Base-by-base conservation (phyloP, 1,140 invertebrate genomes). In the Brachionus calyciflorus region DNA sequence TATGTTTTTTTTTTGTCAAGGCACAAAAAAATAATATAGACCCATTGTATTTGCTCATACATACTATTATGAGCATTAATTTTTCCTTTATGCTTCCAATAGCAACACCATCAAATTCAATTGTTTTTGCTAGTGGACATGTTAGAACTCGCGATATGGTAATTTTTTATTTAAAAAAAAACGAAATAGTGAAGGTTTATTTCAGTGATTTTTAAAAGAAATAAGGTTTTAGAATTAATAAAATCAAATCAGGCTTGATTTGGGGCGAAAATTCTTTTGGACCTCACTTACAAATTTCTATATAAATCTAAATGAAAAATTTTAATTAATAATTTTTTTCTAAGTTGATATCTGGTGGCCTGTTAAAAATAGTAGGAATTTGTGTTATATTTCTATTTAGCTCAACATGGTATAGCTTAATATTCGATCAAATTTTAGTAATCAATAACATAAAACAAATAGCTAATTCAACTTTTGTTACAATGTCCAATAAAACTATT, bases 71-170 rank as follows among this genome's bases (percentile, higher is more conserved):
- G 60, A 41, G 37, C 0, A 65, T 65, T 51, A 55, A 44, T 19
- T 55, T 76, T 41, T 41, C 77, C 12, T 78, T 77, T 28, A 73
- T 73, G 69, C 51, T 73, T 33, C 69, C 69, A 19, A 55, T 73
- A 55, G 69, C 69, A 7, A 73, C 69, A 37, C 69, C 69, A 33
- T n/a, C 69, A 10, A 73, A 73, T 41, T 49, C 69, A 51, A 51
- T 73, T 7, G 37, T 73, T 9, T 73, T 73, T 73, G 69, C 69
- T 10, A 73, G 19, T 26, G 69, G 69, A 21, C 51, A 49, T n/a
- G 30, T 73, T 14, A 73, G 30, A 51, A 73, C 51, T 9, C 37
- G 40, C 19, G 69, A 73, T 19, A 73, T 73, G 69, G 69, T 73
- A 33, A 73, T 14, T 19, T 70, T 28, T 3, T 6, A 28, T 57